A percentile compares a stretch with the other conserved stretches of the same genome.
Conservation (phyloP, 2,113 vertebrate genomes). For the Urocitellus parryii region DNA sequence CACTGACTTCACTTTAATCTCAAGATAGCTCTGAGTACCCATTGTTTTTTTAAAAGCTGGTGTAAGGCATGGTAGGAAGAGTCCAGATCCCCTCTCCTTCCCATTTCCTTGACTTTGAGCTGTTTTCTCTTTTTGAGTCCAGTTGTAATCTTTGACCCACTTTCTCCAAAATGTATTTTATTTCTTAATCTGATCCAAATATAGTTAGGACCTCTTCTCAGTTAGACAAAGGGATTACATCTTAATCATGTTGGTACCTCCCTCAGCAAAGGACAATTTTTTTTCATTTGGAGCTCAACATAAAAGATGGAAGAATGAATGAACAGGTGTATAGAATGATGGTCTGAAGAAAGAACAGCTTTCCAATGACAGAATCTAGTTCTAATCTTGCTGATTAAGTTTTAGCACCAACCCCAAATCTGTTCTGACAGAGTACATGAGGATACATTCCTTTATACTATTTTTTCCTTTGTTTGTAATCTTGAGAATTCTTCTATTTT, state of each 20-base stretch:
- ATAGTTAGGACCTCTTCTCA: background rate
- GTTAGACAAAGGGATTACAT: background rate
- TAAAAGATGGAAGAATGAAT: background rate
- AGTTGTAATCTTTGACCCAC: background rate
- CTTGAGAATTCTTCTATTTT: background rate
- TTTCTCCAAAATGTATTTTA: background rate
- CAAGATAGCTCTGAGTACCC: background rate
- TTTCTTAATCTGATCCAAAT: background rate
- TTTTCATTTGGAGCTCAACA: constrained; percentile 12
- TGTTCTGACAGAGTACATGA: background rate
- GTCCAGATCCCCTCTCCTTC: background rate
- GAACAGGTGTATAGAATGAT: background rate
- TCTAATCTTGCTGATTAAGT: background rate
- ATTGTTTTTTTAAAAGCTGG: background rate
- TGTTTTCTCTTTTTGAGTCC: constrained; percentile 11
- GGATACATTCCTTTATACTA: background rate
- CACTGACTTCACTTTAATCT: background rate
- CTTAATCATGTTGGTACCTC: background rate
- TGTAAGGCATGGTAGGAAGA: background rate
- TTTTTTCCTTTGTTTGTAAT: background rate
- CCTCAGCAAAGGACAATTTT: background rate
- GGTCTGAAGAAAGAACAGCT: background rate
- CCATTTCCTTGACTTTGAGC: background rate
- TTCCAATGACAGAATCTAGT: background rate
- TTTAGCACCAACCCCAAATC: background rate